Conservation (phyloP, 2,113 vertebrate genomes). For the Lepus americanus region DNA sequence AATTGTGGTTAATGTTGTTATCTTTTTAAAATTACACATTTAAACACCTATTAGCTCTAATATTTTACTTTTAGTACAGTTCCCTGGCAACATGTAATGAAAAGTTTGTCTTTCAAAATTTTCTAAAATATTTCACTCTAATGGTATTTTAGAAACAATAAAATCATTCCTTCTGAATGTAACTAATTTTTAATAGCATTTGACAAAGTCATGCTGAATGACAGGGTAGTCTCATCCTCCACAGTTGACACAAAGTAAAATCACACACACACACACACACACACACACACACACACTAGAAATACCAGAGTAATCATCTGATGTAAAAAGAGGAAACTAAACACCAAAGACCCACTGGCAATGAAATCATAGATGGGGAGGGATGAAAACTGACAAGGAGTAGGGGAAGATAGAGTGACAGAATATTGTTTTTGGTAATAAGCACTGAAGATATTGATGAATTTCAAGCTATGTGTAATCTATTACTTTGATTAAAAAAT, state of each 20-base stretch:
- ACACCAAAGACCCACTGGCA: background rate
- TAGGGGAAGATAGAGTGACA: background rate
- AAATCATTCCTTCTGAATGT: background rate
- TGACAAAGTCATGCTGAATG: background rate
- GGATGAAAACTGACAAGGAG: background rate
- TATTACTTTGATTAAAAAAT: background rate
- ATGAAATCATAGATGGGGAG: background rate
- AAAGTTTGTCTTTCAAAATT: background rate
- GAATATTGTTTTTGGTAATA: background rate
- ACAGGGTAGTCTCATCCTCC: background rate
- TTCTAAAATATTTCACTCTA: slow-evolving; percentile 24
- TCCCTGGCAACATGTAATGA: background rate
- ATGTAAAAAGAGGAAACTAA: background rate
- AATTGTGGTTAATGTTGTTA: background rate
- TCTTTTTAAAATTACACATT: background rate
- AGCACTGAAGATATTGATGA: background rate
- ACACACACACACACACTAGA: background rate
- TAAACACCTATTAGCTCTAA: background rate
- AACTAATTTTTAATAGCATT: background rate
- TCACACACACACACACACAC: background rate
- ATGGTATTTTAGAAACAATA: background rate
- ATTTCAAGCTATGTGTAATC: background rate
- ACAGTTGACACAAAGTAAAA: background rate
- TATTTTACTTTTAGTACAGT: background rate
- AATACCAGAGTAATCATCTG: background rate